phyloP scores from a whole-genome alignment of 2,113 vertebrate species.

The Atrichornis clamosus region DNA sequence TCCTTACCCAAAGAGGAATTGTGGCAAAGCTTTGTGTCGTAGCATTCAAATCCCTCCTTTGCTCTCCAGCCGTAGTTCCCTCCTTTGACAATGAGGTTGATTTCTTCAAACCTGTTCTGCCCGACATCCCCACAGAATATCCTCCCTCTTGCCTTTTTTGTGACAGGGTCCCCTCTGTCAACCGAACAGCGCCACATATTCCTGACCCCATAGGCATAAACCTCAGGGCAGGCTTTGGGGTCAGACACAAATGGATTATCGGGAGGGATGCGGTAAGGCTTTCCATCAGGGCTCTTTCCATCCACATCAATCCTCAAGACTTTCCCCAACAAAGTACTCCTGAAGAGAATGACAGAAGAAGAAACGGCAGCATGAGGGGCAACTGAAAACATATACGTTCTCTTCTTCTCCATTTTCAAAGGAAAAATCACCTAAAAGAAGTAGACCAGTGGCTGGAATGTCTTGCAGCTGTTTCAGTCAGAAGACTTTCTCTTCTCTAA shows the following conservation, averaged over 20 bases:
- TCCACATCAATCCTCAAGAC: slow-evolving; percentile 82
- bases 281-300: slow-evolving; percentile 33
- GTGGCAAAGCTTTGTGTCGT: slow-evolving; percentile 78
- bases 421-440: neutral
- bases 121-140: slow-evolving; percentile 87
- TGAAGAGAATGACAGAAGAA: slow-evolving; percentile 31
- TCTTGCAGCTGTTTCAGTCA: neutral
- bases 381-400: neutral
- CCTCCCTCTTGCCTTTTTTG: slow-evolving; percentile 70
- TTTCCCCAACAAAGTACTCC: slow-evolving; percentile 83
- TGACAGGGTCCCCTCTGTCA: slow-evolving; percentile 78
- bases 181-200: slow-evolving; percentile 87
- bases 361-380: neutral
- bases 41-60: slow-evolving; percentile 87
- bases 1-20: slow-evolving; percentile 80
- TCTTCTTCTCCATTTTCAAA: neutral
- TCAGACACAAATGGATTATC: slow-evolving; percentile 81
- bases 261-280: slow-evolving; percentile 71
- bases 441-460: neutral
- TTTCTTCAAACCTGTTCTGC: slow-evolving; percentile 87
- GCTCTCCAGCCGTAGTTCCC: slow-evolving; percentile 88
- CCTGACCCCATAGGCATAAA: slow-evolving; percentile 82
- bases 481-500: neutral
- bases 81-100: slow-evolving; percentile 81
- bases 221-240: slow-evolving; percentile 65